Base-by-base conservation (phyloP, 2,797 vertebrate genomes). In the Epinephelus malabaricus region DNA sequence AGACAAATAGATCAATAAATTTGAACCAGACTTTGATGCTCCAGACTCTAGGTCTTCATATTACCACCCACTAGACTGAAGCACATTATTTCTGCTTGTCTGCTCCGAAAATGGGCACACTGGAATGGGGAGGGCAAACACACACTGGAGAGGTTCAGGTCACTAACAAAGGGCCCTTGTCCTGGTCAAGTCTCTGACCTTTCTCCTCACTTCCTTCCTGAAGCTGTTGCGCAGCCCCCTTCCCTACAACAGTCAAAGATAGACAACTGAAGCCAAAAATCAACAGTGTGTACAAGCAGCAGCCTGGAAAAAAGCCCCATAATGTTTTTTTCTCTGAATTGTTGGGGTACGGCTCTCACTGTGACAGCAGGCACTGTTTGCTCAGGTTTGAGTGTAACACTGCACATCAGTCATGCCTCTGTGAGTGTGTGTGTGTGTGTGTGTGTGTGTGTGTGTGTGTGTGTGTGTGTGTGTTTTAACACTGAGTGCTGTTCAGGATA, bases 101-200 rank as follows among this genome's bases (percentile, higher is more conserved):
- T 75, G 71, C 69, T 69, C 78, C 76, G 66, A 79, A 89, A 86
- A 75, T 71, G 59, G 84, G 77, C 34, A 25, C 46, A 34, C 50
- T 63, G 62, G 68, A 92, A 92, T 68, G 5, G 86, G 87, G 59
- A 90, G 76, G 90, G 74, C 81, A 78, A 92, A 93, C 88, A 91
- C 85, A 92, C 85, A 92, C 89, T 70, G 84, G 85, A 94, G 93
- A 91, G 91, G 92, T 92, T 93, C 82, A 78, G 92, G 93, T 88
- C 94, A 88, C 38, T 82, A 95, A 98, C 96, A 98, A 98, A 96
- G 95, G 90, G 78, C 90, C 95, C 96, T 98, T 98, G 96, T 98
- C 68, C 94, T 90, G 91, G 94, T 95, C 92, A 89, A 87, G 93
- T 86, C 94, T 94, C 89, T 90, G 89, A 93, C 88, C 79, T 88